Percentiles rank a stretch among this genome's conserved stretches.
phyloP scores from a whole-genome alignment of 2,113 vertebrate species.

The Gyps fulvus region DNA sequence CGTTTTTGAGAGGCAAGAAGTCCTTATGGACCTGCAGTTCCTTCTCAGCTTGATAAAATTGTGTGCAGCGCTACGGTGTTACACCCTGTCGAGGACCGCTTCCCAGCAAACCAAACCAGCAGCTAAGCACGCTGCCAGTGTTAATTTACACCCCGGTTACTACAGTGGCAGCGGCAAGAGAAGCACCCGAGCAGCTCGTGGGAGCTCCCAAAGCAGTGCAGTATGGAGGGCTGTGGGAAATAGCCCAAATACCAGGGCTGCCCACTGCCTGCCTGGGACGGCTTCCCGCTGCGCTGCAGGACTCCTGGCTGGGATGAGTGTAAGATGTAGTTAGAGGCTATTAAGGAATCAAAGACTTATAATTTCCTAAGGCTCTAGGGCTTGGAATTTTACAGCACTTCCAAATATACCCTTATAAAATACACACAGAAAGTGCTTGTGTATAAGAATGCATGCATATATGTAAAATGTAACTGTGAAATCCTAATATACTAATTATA shows the following conservation, averaged over 20 bases:
- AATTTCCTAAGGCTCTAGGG: neutral
- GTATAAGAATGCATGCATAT: neutral
- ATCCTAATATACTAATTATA: neutral
- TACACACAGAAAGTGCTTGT: neutral
- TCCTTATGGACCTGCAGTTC: neutral
- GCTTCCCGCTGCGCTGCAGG: neutral
- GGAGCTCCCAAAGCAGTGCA: neutral
- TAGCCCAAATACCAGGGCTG: neutral
- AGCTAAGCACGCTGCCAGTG: rapidly evolving
- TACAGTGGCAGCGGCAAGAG: neutral
- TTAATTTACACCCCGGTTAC: neutral
- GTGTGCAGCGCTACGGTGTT: rapidly evolving
- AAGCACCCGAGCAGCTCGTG: neutral
- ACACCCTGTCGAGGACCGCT: rapidly evolving
- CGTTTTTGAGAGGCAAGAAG: neutral
- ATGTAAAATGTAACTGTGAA: neutral
- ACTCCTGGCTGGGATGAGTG: neutral
- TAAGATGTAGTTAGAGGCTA: neutral
- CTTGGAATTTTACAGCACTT: neutral
- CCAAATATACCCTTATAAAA: neutral
- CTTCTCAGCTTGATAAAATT: neutral
- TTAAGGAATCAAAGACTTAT: neutral
- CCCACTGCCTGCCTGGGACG: neutral
- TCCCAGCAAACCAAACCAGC: neutral
- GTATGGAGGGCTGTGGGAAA: rapidly evolving